These are phyloP conservation scores for Andricus quercusramuli DNA, from an alignment of 2,888 invertebrate genomes.

Conservation along the genomic window DNA sequence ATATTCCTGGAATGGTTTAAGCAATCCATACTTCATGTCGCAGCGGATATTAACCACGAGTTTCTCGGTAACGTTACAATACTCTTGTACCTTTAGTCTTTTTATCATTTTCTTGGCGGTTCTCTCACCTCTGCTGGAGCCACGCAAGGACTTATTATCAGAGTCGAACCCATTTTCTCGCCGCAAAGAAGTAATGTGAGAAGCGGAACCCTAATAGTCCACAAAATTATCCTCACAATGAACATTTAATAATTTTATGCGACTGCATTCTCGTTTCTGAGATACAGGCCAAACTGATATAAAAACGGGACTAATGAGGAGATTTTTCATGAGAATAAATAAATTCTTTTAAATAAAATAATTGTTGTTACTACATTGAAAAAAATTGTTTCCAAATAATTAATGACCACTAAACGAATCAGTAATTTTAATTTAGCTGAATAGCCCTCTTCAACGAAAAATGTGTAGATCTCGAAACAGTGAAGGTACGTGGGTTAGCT, in stretches of 20 bases:
- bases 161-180: constrained; percentile 25
- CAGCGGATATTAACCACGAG: constrained; percentile 13
- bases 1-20: constrained; percentile 15
- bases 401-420: no score
- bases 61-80: constrained; percentile 40
- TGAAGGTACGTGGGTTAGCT: no score
- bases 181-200: constrained; percentile 24
- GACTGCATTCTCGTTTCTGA: neutral
- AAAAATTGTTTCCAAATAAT: no score
- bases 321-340: no score
- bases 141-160: neutral
- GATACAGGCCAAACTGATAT: neutral
- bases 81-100: constrained; percentile 28
- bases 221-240: neutral
- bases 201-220: constrained; percentile 1
- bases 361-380: no score
- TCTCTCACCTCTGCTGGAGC: constrained; percentile 16
- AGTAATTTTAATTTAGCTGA: no score
- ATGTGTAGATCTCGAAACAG: no score
- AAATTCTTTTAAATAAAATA: no score
- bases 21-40: constrained; percentile 30
- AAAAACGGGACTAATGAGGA: no score
- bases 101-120: constrained; percentile 35
- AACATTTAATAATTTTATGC: neutral
- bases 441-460: no score